Percentiles rank a stretch among this genome's conserved stretches.
phyloP scores from a whole-genome alignment of 2,113 vertebrate species.

The Protobothrops mucrosquamatus region DNA sequence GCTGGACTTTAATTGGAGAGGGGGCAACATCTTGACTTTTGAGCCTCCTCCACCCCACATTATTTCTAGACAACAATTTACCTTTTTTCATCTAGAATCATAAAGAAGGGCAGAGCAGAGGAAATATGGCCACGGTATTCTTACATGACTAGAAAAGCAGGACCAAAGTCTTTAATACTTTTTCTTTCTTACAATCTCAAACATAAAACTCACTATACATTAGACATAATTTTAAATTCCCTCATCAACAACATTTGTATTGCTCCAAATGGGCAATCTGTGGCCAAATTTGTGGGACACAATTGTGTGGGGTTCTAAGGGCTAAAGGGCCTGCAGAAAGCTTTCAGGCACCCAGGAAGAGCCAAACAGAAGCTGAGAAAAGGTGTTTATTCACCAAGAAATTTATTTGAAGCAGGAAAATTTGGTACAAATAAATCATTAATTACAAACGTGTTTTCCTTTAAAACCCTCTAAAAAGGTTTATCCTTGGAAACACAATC shows the following conservation, averaged over 20 bases:
- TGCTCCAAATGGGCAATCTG: neutral
- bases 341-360: neutral
- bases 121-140: neutral
- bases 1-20: neutral
- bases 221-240: neutral
- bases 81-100: neutral
- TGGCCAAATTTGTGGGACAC: neutral
- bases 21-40: neutral
- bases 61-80: neutral
- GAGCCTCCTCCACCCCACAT: neutral
- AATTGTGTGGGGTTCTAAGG: neutral
- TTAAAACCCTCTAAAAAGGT: neutral
- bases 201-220: neutral
- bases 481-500: neutral
- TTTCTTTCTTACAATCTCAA: neutral
- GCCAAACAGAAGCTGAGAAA: neutral
- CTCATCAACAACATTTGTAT: neutral
- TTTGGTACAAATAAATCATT: neutral
- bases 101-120: neutral
- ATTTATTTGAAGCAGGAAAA: neutral
- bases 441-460: neutral
- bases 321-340: neutral
- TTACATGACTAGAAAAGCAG: neutral
- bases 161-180: neutral
- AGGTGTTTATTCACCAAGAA: neutral